Conservation (phyloP, 2,888 invertebrate species). For the Dastarcus helophoroides region DNA sequence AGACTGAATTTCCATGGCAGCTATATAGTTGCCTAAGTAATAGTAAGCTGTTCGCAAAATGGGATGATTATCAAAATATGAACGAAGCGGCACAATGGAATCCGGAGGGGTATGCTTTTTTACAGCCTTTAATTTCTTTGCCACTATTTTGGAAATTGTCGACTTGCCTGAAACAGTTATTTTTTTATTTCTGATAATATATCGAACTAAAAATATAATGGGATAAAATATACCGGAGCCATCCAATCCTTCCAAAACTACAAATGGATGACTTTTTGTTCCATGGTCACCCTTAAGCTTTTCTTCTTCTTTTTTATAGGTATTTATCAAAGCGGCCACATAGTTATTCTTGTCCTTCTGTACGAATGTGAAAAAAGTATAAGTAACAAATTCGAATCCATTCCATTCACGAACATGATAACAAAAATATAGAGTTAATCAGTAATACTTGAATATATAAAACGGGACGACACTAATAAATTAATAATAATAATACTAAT, state of each 20-base stretch:
- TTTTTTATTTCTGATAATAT: constrained; percentile 1
- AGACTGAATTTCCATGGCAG: constrained; percentile 30
- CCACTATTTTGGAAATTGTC: constrained; percentile 29
- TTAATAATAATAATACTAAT: too few relatives aligned
- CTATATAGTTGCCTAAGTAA: constrained; percentile 39
- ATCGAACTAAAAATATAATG: background rate
- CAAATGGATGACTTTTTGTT: constrained; percentile 30
- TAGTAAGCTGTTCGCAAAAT: constrained; percentile 35
- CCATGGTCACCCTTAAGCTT: constrained; percentile 5
- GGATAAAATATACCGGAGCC: constrained; percentile 31
- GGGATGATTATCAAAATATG: constrained; percentile 28
- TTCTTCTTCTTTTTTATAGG: too few relatives aligned
- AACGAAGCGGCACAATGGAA: constrained; percentile 28
- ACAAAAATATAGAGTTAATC: too few relatives aligned
- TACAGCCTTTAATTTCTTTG: constrained; percentile 27
- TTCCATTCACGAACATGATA: too few relatives aligned
- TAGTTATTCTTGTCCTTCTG: too few relatives aligned
- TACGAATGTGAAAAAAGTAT: too few relatives aligned
- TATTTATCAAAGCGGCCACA: too few relatives aligned
- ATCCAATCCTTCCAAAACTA: constrained; percentile 40
- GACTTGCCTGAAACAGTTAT: constrained; percentile 33
- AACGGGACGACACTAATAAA: too few relatives aligned
- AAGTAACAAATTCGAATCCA: too few relatives aligned
- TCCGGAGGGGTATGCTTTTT: constrained; percentile 34
- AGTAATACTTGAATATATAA: too few relatives aligned